Evolutionary conservation across 2,797 vertebrate genomes (phyloP), one percentile per base, ranked within the genome.

Genomic region (Erpetoichthys calabaricus): DNA sequence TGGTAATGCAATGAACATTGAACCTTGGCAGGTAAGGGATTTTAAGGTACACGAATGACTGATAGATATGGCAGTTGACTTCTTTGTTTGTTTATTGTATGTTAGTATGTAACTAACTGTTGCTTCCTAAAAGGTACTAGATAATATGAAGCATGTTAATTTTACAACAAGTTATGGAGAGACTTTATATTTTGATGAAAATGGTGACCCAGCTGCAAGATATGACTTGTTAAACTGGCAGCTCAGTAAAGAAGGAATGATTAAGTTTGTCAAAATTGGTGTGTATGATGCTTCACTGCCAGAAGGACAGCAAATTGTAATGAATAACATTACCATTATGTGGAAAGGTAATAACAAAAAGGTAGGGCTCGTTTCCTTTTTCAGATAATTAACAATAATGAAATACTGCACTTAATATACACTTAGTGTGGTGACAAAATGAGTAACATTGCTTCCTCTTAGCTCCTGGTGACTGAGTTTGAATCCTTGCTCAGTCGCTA

Each of bases 141-240:
- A 79, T 2, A 76, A 76, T 62, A 65, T 89, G 44, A 68, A 74
- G 51, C 69, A 56, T 8, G 80, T 87, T n/a, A 76, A 84, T 72
- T 89, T 86, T 60, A 80, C 73, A 25, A 82, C 75, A 8, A 47
- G 45, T 3, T 64, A 60, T 43, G 79, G 82, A 42, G 80, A 85
- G 55, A 70, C 60, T 59, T 73, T 88, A 45, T 80, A 75, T 73
- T 89, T 89, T 67, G 77, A 86, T 65, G 65, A 62, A 8, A 81
- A 84, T 47, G 86, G 87, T 61, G 85, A 89, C 64, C 75, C 75
- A 2, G 80, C 82, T 4, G 80, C 82, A 47, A 83, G 75, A 77
- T 89, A 89, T 69, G 86, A 89, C 60, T 67, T 89, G 45, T 78
- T 88, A 7, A 87, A 87, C 69, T 70, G 86, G 70, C 82, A 85